Conservation (phyloP, 2,888 invertebrate genomes). For the Reticulitermes lucifugus region DNA sequence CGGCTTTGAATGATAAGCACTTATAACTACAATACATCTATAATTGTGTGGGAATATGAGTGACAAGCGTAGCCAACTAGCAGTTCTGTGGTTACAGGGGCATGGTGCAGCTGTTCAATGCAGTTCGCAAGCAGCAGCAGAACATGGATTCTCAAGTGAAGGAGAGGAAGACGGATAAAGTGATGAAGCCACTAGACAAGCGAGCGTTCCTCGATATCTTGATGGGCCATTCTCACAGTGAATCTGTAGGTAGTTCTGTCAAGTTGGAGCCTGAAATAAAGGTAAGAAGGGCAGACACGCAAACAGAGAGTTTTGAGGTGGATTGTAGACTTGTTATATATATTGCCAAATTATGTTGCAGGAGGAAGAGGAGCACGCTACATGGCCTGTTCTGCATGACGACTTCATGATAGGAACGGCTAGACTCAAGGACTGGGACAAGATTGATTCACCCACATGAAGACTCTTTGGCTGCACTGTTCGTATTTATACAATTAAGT, state of each 20-base stretch:
- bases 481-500: too few species aligned
- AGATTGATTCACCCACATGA: constrained; percentile 12
- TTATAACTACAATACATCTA: too few species aligned
- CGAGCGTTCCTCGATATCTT: constrained; percentile 81
- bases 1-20: too few species aligned
- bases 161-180: constrained; percentile 82
- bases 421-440: constrained; percentile 91
- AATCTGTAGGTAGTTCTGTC: constrained; percentile 59
- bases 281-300: constrained; percentile 42
- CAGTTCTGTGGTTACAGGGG: constrained; percentile 69
- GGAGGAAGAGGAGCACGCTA: constrained; percentile 51
- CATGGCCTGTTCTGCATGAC: constrained; percentile 73
- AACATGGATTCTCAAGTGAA: constrained; percentile 77
- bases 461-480: not conserved
- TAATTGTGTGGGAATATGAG: too few species aligned
- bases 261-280: constrained; percentile 55
- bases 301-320: too few species aligned
- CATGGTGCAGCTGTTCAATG: constrained; percentile 93
- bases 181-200: constrained; percentile 80
- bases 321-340: too few species aligned
- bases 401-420: constrained; percentile 88
- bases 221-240: constrained; percentile 71
- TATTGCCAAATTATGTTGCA: too few species aligned
- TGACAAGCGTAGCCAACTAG: too few species aligned
- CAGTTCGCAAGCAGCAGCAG: constrained; percentile 87